These are phyloP conservation scores for Lepidurus packardi DNA, from an alignment of 1,140 invertebrate genomes.

Conservation along the genomic window DNA sequence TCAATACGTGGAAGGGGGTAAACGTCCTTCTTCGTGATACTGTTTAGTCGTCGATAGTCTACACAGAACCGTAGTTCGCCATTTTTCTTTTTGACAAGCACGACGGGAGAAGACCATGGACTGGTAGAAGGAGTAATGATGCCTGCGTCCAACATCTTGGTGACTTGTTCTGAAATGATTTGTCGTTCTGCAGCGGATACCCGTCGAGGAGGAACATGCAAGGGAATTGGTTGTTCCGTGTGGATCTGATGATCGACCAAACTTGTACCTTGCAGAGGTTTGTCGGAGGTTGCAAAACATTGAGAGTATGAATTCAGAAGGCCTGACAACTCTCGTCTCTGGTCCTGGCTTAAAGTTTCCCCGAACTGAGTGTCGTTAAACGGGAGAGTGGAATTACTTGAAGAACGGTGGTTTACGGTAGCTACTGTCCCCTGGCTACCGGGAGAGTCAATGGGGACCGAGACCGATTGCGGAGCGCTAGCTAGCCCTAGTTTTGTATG, in stretches of 20 bases:
- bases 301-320: neutral
- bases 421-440: too few relatives aligned
- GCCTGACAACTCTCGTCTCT: neutral
- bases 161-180: neutral
- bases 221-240: neutral
- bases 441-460: too few relatives aligned
- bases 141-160: conserved; percentile 25
- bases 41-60: conserved; percentile 45
- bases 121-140: conserved; percentile 25
- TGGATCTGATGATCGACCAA: neutral
- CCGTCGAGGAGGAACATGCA: neutral
- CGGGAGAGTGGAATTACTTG: too few relatives aligned
- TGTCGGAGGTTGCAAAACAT: neutral
- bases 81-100: conserved; percentile 42
- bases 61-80: conserved; percentile 44
- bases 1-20: conserved; percentile 49
- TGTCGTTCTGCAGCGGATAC: neutral
- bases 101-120: conserved; percentile 41
- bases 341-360: too few relatives aligned
- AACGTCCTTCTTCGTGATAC: conserved; percentile 41
- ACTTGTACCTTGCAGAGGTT: neutral
- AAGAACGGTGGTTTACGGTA: too few relatives aligned
- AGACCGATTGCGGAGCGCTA: too few relatives aligned
- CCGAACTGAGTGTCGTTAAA: too few relatives aligned
- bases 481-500: too few relatives aligned